Percentiles rank a stretch among this genome's conserved stretches.
phyloP scores from a whole-genome alignment of 2,888 invertebrate species.

The Theodoxus fluviatilis region DNA sequence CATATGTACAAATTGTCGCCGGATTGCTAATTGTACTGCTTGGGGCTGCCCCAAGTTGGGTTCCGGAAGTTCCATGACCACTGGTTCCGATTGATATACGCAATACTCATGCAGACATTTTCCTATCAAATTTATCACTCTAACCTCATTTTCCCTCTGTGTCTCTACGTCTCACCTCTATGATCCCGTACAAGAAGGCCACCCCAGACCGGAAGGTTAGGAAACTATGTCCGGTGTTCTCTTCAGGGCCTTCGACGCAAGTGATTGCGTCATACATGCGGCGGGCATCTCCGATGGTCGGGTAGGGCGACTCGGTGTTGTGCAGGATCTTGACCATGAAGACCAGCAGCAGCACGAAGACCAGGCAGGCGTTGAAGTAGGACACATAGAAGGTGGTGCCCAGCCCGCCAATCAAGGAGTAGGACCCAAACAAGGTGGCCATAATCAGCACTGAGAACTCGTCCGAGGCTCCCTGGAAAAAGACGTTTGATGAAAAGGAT shows the following conservation, averaged over 20 bases:
- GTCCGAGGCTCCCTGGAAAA: slow-evolving; percentile 56
- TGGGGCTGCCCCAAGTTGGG: too few relatives aligned
- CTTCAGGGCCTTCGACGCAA: slow-evolving; percentile 55
- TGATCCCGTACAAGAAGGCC: slow-evolving; percentile 58
- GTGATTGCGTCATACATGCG: slow-evolving; percentile 53
- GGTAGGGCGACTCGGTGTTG: slow-evolving; percentile 42
- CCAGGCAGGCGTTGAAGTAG: slow-evolving; percentile 60
- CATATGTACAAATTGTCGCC: too few relatives aligned
- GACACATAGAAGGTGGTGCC: slow-evolving; percentile 62
- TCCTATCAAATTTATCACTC: neutral
- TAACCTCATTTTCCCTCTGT: neutral
- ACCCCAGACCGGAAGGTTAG: slow-evolving; percentile 54
- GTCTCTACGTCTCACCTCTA: too few relatives aligned
- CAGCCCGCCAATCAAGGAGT: slow-evolving; percentile 61
- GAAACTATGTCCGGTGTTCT: slow-evolving; percentile 53
- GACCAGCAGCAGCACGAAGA: slow-evolving; percentile 57
- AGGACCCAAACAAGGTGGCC: slow-evolving; percentile 58
- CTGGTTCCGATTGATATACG: too few relatives aligned
- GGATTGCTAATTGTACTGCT: too few relatives aligned
- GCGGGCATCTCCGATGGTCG: slow-evolving; percentile 47
- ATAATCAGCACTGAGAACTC: slow-evolving; percentile 56
- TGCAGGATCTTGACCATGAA: slow-evolving; percentile 57
- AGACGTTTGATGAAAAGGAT: too few relatives aligned
- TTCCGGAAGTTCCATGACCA: too few relatives aligned
- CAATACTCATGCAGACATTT: too few relatives aligned